Percentiles rank a stretch among this genome's conserved stretches.
These are phyloP conservation scores for Lates japonicus DNA, from an alignment of 2,797 vertebrate species.

Conservation along the genomic window DNA sequence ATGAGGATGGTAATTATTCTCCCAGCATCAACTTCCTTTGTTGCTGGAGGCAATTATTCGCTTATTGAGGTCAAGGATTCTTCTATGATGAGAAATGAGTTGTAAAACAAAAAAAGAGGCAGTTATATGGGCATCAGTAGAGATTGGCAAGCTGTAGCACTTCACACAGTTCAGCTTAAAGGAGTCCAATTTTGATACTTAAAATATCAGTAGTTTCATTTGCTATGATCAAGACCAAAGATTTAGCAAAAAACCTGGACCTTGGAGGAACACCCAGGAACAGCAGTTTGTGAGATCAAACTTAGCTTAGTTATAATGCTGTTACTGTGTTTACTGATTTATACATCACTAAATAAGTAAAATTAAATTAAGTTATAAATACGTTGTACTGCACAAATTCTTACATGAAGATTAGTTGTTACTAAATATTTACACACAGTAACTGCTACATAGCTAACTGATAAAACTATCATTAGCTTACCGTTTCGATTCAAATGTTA, in stretches of 20 bases:
- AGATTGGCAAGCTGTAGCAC: background rate
- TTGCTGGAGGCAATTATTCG: conserved; percentile 60
- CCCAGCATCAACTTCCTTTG: conserved; percentile 67
- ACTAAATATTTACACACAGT: background rate
- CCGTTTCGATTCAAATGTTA: background rate
- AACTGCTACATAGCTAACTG: background rate
- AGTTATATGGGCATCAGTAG: background rate
- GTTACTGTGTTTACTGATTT: background rate
- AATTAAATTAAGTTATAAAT: background rate
- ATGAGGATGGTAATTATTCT: conserved; percentile 76
- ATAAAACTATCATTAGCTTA: background rate
- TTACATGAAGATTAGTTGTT: background rate
- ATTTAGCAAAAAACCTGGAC: background rate
- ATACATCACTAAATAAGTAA: background rate
- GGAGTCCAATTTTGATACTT: background rate
- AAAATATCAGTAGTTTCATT: background rate
- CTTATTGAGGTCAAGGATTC: conserved; percentile 81
- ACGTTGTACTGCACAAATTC: background rate
- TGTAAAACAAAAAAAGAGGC: background rate
- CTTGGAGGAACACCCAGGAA: background rate
- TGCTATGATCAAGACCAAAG: background rate
- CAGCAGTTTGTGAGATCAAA: background rate
- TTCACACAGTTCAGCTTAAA: background rate
- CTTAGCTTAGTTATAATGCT: background rate
- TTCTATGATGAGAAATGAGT: conserved; percentile 35